phyloP scores from a whole-genome alignment of 2,797 vertebrate species.

The Chaunax sp. region DNA sequence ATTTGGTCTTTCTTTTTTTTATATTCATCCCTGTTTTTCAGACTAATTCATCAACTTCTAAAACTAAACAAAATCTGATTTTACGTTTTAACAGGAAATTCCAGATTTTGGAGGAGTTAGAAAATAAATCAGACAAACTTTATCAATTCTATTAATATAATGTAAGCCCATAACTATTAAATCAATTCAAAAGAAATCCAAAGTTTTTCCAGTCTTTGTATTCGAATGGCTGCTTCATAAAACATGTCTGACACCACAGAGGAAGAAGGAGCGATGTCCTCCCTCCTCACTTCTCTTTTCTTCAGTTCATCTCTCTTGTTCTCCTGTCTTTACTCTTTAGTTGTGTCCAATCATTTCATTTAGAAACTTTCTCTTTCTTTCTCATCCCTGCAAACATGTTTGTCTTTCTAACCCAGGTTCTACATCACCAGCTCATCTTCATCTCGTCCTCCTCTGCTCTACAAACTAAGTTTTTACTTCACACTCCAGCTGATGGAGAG shows the following conservation, averaged over 20 bases:
- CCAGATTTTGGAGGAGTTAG: too few species aligned
- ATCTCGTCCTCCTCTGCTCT: background rate
- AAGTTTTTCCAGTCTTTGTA: background rate
- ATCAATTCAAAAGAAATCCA: too few species aligned
- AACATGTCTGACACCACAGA: too few species aligned
- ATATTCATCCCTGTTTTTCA: too few species aligned
- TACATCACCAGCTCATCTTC: background rate
- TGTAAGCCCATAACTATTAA: too few species aligned
- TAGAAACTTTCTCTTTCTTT: background rate
- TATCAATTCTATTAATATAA: too few species aligned
- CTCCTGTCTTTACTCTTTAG: background rate
- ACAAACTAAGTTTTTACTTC: slow-evolving; percentile 29
- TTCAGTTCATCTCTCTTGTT: background rate
- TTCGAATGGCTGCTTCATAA: background rate
- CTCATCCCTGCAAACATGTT: background rate
- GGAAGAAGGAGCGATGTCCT: too few species aligned
- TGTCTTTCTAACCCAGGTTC: too few species aligned
- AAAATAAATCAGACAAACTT: too few species aligned
- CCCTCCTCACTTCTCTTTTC: background rate
- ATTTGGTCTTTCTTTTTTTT: too few species aligned
- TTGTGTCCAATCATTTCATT: background rate
- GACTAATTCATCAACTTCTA: too few species aligned
- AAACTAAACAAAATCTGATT: too few species aligned
- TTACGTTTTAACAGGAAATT: background rate
- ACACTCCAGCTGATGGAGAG: slow-evolving; percentile 15